Evolutionary conservation across 2,797 vertebrate species (phyloP), one percentile per base, ranked within the genome.

Genomic region (Carapus acus): DNA sequence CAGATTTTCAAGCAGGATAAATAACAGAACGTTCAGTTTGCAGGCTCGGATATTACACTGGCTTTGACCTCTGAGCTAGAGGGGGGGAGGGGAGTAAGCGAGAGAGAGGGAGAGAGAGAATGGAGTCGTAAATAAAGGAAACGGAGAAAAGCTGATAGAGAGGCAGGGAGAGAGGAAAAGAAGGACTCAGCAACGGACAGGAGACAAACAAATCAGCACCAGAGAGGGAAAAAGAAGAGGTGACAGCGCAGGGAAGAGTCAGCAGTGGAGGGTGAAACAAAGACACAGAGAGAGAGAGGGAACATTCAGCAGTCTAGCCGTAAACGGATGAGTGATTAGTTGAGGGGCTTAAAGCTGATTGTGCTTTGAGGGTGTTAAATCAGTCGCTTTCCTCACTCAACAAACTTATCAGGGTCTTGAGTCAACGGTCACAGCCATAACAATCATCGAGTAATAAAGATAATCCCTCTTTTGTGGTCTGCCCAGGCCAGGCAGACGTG

Each of bases 271-370:
- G 11, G 1, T 2, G 34, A n/a, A 15, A 3, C 12, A 44, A 14
- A 3, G 34, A n/a, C 13, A 3, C 12, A 44, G 16, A 33, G 17
- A 22, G 8, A 48, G 14, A 20, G 15, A 41, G 21, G 1, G 11
- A 21, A 6, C 12, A 11, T 40, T 21, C 7, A 13, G 43, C 11
- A 18, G 15, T 17, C 16, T n/a, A 14, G 37, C 24, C 20, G 37
- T 19, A 22, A 37, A 39, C 15, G 38, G 43, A 62, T 42, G 14
- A 15, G 34, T 49, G 36, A 36, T 40, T 22, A 49, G 58, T 15
- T 18, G 1, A n/a, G 18, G 2, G 27, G 54, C 36, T 55, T 1
- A 39, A 33, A n/a, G 42, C 54, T 41, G 51, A 51, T 21, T 39
- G 15, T 19, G 52, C 38, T 22, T 29, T 40, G 29, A 49, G 39